A percentile compares a stretch with the other conserved stretches of the same genome.
phyloP scores from a whole-genome alignment of 2,797 vertebrate species.

The Argyrosomus regius region DNA sequence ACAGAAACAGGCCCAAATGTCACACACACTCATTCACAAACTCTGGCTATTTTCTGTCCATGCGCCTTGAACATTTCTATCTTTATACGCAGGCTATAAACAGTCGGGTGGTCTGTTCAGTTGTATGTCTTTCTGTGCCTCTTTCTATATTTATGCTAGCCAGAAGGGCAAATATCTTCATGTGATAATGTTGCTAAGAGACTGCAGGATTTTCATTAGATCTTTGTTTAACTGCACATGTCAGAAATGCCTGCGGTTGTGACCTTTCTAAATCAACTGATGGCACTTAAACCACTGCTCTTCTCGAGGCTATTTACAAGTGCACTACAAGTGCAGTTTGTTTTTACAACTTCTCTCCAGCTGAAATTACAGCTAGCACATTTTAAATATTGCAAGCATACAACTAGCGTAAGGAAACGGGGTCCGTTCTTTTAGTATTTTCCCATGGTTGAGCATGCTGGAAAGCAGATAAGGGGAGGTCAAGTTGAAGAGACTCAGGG shows the following conservation, averaged over 20 bases:
- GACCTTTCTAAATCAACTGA: slow-evolving; percentile 13
- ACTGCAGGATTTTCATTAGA: slow-evolving; percentile 36
- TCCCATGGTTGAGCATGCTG: slow-evolving; percentile 38
- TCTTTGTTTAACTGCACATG: slow-evolving; percentile 34
- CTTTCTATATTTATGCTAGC: slow-evolving; percentile 34
- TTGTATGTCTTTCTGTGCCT: slow-evolving; percentile 16
- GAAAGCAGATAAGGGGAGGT: slow-evolving; percentile 49
- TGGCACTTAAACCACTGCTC: slow-evolving; percentile 6
- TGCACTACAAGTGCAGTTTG: slow-evolving; percentile 7
- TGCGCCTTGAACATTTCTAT: slow-evolving; percentile 36
- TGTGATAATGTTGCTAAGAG: slow-evolving; percentile 48
- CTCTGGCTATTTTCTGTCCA: slow-evolving; percentile 21
- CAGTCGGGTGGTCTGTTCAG: slow-evolving; percentile 12
- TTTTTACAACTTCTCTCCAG: slow-evolving; percentile 20
- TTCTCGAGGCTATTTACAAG: slow-evolving; percentile 19
- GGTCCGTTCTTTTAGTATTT: slow-evolving; percentile 21
- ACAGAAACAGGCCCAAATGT: slow-evolving; percentile 36
- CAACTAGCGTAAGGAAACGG: background rate
- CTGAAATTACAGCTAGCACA: background rate
- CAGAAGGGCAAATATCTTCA: slow-evolving; percentile 28
- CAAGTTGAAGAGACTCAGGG: slow-evolving; percentile 43
- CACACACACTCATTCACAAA: slow-evolving; percentile 56
- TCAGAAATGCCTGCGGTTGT: slow-evolving; percentile 25
- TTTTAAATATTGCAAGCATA: background rate
- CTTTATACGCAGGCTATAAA: slow-evolving; percentile 45